Evolutionary conservation across 2,888 invertebrate species (phyloP).

Genomic region (Lycaena phlaeas): DNA sequence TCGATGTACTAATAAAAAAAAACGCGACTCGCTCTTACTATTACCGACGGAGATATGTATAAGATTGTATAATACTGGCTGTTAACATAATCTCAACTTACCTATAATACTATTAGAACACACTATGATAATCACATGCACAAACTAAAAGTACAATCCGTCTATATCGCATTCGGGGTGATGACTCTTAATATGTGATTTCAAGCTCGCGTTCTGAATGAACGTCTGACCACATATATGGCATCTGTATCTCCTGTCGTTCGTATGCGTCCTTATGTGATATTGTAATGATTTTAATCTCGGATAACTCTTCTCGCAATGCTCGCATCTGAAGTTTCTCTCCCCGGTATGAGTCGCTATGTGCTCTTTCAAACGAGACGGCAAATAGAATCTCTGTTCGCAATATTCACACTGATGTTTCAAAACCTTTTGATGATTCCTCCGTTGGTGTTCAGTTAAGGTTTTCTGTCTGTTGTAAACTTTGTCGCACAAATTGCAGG

Average conservation of each 20-base stretch:
- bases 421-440: conserved; percentile 58
- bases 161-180: conserved; percentile 64
- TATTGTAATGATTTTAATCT: conserved; percentile 73
- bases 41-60: too few relatives aligned
- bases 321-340: conserved; percentile 69
- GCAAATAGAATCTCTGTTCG: conserved; percentile 64
- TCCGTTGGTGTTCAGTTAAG: conserved; percentile 51
- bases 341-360: conserved; percentile 71
- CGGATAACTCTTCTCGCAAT: conserved; percentile 75
- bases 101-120: too few relatives aligned
- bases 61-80: too few relatives aligned
- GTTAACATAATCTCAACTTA: too few relatives aligned
- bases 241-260: conserved; percentile 71
- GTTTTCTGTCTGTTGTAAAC: conserved; percentile 61
- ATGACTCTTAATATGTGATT: conserved; percentile 73
- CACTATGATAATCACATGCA: too few relatives aligned
- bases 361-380: conserved; percentile 58
- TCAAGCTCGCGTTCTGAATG: conserved; percentile 72
- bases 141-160: conserved; percentile 42
- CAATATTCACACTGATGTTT: conserved; percentile 71
- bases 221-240: conserved; percentile 71
- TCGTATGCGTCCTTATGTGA: conserved; percentile 73
- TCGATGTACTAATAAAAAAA: too few relatives aligned
- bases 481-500: conserved; percentile 60
- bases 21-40: too few relatives aligned